phyloP scores from a whole-genome alignment of 2,888 invertebrate genomes.

The Dasypogon diadema region DNA sequence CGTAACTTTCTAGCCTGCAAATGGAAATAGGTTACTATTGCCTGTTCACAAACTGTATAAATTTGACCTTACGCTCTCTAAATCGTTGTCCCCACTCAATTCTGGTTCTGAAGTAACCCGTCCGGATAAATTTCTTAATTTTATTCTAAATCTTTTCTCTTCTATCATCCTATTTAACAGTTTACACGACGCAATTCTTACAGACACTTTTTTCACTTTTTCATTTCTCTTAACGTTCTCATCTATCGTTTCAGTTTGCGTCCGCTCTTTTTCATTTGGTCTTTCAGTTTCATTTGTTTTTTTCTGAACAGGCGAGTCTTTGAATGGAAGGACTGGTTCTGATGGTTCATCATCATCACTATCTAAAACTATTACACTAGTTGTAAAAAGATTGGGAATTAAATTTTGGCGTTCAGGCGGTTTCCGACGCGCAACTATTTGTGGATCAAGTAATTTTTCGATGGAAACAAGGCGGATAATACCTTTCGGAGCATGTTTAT shows the following conservation, averaged over 20 bases:
- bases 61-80: conserved; percentile 28
- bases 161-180: conserved; percentile 14
- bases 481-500: not conserved
- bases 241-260: no score
- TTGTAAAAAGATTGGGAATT: not conserved
- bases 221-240: not conserved
- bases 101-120: not conserved
- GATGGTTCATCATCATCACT: conserved; percentile 48
- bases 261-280: not conserved
- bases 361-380: conserved; percentile 50
- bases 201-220: not conserved
- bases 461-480: conserved; percentile 53
- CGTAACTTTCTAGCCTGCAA: conserved; percentile 4
- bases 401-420: not conserved
- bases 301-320: not conserved
- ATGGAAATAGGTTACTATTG: not conserved
- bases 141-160: conserved; percentile 7
- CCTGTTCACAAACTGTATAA: conserved; percentile 2
- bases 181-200: not conserved
- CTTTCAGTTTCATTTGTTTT: not conserved
- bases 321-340: not conserved
- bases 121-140: not conserved
- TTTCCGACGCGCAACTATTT: conserved; percentile 27
- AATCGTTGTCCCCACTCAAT: conserved; percentile 9
- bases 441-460: conserved; percentile 55